Evolutionary conservation across 1,140 invertebrate genomes (phyloP).

Genomic region (Pinna nobilis): DNA sequence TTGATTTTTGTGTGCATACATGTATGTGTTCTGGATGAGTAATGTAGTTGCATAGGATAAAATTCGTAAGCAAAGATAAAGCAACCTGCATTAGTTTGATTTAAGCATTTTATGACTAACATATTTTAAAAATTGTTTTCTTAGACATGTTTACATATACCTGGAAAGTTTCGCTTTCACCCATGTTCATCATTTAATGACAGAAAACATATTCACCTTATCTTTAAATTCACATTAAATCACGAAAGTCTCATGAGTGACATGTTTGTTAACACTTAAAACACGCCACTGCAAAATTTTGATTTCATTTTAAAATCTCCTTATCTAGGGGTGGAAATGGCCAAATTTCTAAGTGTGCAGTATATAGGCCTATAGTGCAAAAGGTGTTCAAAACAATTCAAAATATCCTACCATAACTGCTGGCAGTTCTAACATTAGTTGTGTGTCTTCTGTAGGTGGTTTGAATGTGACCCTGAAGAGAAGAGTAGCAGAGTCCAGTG

Average conservation of each 20-base stretch:
- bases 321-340: too few species aligned
- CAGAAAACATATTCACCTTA: too few species aligned
- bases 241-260: too few species aligned
- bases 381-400: not conserved
- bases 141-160: too few species aligned
- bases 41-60: not conserved
- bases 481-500: conserved; percentile 52
- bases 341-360: not conserved
- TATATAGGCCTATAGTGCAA: not conserved
- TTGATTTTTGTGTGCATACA: not conserved
- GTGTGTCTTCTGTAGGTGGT: conserved; percentile 42
- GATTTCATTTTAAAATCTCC: too few species aligned
- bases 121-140: not conserved
- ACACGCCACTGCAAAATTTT: too few species aligned
- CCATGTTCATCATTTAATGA: too few species aligned
- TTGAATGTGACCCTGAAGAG: conserved; percentile 52
- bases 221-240: too few species aligned
- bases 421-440: not conserved
- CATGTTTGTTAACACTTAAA: too few species aligned
- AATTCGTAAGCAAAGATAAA: not conserved
- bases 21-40: not conserved
- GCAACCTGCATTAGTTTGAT: too few species aligned
- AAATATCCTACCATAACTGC: not conserved
- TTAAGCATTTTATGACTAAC: not conserved
- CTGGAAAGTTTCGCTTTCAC: too few species aligned